phyloP scores from a whole-genome alignment of 2,888 invertebrate genomes.

The Pycnomerus fuliginosus region DNA sequence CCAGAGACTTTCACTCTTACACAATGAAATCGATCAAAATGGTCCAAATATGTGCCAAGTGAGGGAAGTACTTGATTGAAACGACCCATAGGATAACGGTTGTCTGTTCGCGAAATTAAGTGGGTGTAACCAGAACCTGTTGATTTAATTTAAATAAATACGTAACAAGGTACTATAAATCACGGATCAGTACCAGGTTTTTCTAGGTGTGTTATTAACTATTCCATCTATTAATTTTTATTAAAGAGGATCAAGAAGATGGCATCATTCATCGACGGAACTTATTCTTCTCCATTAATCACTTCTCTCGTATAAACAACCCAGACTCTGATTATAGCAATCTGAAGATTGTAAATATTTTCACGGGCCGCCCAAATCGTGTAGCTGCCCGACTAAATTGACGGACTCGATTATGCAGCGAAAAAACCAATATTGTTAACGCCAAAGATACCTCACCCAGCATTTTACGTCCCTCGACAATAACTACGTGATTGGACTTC shows the following conservation, averaged over 20 bases:
- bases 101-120: slow-evolving; percentile 18
- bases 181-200: slow-evolving; percentile 16
- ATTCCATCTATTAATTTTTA: not conserved
- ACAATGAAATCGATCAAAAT: slow-evolving; percentile 13
- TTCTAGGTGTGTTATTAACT: not conserved
- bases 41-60: too few species aligned
- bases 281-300: slow-evolving; percentile 34
- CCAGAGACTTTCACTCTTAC: slow-evolving; percentile 20
- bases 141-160: slow-evolving; percentile 25
- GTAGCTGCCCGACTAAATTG: slow-evolving; percentile 37
- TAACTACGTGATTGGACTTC: too few species aligned
- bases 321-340: slow-evolving; percentile 35
- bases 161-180: slow-evolving; percentile 10
- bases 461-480: too few species aligned
- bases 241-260: not conserved
- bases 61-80: not conserved
- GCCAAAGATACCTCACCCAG: slow-evolving; percentile 24
- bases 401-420: slow-evolving; percentile 36
- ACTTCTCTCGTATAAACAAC: slow-evolving; percentile 32
- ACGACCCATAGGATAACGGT: slow-evolving; percentile 1
- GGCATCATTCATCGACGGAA: slow-evolving; percentile 22
- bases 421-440: slow-evolving; percentile 39
- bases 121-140: slow-evolving; percentile 21
- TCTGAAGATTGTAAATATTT: slow-evolving; percentile 41
- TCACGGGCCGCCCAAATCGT: slow-evolving; percentile 44